These are phyloP conservation scores for Crossocerus cetratus DNA, from an alignment of 2,888 invertebrate genomes.

Conservation along the genomic window DNA sequence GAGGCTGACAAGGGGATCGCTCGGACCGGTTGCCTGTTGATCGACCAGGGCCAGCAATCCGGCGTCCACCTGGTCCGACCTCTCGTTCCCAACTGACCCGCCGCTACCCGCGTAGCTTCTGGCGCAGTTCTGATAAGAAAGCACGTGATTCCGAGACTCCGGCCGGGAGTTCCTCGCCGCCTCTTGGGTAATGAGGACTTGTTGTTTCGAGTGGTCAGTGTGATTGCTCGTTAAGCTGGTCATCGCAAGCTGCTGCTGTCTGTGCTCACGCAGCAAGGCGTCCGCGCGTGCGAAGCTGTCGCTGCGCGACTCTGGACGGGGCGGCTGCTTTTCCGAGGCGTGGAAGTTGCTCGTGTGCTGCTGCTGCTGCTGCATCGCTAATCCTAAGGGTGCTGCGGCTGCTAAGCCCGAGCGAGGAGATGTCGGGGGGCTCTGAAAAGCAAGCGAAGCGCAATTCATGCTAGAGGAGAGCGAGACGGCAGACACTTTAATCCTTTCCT, in stretches of 20 bases:
- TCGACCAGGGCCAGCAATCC: slow-evolving; percentile 67
- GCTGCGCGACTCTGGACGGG: slow-evolving; percentile 71
- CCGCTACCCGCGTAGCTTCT: slow-evolving; percentile 75
- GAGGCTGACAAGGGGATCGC: slow-evolving; percentile 72
- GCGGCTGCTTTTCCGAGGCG: slow-evolving; percentile 60
- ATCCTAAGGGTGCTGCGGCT: slow-evolving; percentile 66
- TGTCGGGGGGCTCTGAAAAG: slow-evolving; percentile 74
- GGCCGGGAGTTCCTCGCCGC: slow-evolving; percentile 40
- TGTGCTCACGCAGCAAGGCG: slow-evolving; percentile 67
- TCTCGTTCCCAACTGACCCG: slow-evolving; percentile 32
- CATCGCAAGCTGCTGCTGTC: slow-evolving; percentile 56
- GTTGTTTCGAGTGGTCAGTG: slow-evolving; percentile 37
- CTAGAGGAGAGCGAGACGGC: slow-evolving; percentile 47
- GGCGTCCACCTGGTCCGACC: slow-evolving; percentile 59
- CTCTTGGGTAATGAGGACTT: slow-evolving; percentile 10
- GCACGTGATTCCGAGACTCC: slow-evolving; percentile 50
- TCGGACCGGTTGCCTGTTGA: slow-evolving; percentile 43
- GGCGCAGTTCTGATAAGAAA: slow-evolving; percentile 39
- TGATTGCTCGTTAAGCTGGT: slow-evolving; percentile 14
- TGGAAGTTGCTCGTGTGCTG: slow-evolving; percentile 34
- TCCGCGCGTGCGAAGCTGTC: slow-evolving; percentile 72
- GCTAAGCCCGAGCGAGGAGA: slow-evolving; percentile 68
- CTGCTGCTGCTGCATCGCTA: slow-evolving; percentile 62
- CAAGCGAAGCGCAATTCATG: slow-evolving; percentile 70
- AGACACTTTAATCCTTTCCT: slow-evolving; percentile 38